Evolutionary conservation across 2,797 vertebrate genomes (phyloP).

Genomic region (Cryptoprocta ferox): DNA sequence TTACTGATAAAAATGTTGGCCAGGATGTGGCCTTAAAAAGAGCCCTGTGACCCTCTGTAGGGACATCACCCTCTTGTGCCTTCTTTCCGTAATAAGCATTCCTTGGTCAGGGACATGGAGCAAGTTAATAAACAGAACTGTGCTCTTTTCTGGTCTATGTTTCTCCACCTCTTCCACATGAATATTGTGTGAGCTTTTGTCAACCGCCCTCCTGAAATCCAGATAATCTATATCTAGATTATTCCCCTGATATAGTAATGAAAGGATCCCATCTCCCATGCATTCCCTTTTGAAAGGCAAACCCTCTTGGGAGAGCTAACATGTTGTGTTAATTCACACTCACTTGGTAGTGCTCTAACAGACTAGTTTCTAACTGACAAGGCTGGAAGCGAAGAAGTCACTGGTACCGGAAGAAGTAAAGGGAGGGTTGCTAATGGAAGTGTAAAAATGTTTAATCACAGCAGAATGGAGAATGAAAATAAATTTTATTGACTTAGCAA

Average conservation of each 20-base stretch:
- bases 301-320: neutral
- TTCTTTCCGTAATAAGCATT: constrained; percentile 33
- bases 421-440: neutral
- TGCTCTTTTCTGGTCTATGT: neutral
- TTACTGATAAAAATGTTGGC: constrained; percentile 49
- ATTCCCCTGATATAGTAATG: neutral
- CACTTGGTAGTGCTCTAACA: neutral
- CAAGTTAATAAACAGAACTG: constrained; percentile 47
- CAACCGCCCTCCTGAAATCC: neutral
- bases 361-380: neutral
- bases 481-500: neutral
- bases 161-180: constrained; percentile 8
- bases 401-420: neutral
- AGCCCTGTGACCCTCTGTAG: neutral
- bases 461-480: neutral
- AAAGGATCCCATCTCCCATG: neutral
- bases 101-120: neutral
- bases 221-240: neutral
- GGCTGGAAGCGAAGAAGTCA: neutral
- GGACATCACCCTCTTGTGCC: neutral
- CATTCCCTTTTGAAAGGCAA: neutral
- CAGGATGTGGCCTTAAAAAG: neutral
- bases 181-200: neutral
- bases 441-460: neutral
- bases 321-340: neutral